These are phyloP conservation scores for Molossus molossus DNA, from an alignment of 2,797 vertebrate species.

Conservation along the genomic window DNA sequence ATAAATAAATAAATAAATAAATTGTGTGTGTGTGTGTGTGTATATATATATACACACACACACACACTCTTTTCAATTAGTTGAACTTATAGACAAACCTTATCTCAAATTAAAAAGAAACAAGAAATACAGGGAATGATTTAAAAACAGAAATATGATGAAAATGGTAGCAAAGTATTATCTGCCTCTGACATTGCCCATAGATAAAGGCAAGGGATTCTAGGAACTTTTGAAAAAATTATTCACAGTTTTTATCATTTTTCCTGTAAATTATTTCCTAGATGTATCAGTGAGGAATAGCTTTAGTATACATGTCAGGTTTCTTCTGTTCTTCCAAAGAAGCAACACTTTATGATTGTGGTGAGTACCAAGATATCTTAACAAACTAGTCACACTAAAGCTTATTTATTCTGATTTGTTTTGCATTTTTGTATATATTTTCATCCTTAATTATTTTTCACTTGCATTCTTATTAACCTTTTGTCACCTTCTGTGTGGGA, in stretches of 20 bases:
- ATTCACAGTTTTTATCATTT: neutral
- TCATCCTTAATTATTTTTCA: constrained; percentile 81
- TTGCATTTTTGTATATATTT: constrained; percentile 82
- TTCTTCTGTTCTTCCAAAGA: constrained; percentile 62
- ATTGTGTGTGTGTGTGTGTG: too few relatives aligned
- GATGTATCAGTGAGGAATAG: neutral
- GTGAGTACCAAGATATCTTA: constrained; percentile 65
- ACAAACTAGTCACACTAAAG: constrained; percentile 77
- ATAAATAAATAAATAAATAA: too few relatives aligned
- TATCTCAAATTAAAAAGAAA: neutral
- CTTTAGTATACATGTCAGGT: neutral
- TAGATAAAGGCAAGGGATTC: neutral
- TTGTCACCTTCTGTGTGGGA: constrained; percentile 75
- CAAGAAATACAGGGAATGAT: neutral
- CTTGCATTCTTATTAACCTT: constrained; percentile 84
- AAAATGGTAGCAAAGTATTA: neutral
- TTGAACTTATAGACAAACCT: neutral
- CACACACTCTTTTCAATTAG: neutral
- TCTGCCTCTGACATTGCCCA: neutral
- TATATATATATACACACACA: too few relatives aligned
- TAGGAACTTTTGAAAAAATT: neutral
- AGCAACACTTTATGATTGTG: constrained; percentile 12
- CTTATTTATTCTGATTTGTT: constrained; percentile 84
- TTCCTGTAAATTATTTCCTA: neutral
- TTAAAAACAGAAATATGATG: neutral